These are phyloP conservation scores for Nasua narica DNA, from an alignment of 2,797 vertebrate species.

Conservation along the genomic window DNA sequence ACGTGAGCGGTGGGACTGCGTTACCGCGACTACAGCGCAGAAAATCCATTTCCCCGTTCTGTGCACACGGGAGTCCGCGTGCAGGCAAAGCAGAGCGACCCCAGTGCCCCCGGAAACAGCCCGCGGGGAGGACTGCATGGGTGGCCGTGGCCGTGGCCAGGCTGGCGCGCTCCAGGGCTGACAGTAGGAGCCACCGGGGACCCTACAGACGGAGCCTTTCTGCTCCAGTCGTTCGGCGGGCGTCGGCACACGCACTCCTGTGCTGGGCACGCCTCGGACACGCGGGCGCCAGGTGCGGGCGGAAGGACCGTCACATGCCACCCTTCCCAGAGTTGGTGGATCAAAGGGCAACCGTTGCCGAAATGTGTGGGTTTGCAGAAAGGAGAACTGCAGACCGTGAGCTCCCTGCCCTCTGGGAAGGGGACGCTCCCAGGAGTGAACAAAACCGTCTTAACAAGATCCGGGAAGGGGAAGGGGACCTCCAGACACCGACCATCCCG, in stretches of 20 bases:
- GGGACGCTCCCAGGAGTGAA: neutral
- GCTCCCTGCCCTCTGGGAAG: neutral
- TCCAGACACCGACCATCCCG: neutral
- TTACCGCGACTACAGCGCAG: neutral
- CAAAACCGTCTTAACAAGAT: neutral
- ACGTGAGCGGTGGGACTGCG: neutral
- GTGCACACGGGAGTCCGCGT: neutral
- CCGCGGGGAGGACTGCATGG: rapidly evolving
- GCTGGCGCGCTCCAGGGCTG: neutral
- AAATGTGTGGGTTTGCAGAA: neutral
- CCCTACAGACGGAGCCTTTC: neutral
- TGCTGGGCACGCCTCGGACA: neutral
- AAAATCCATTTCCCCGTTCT: neutral
- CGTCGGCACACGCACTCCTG: rapidly evolving
- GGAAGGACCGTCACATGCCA: neutral
- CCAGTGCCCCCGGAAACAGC: neutral
- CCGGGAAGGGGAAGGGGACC: neutral
- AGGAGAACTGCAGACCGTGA: neutral
- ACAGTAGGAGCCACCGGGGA: neutral
- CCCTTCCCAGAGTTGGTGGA: neutral
- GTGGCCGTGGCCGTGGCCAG: neutral
- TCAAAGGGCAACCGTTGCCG: neutral
- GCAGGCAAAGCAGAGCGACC: neutral
- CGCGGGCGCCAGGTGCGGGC: neutral
- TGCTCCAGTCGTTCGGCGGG: neutral